A percentile compares a stretch with the other conserved stretches of the same genome.
These are phyloP conservation scores for Oppia nitens DNA, from an alignment of 1,140 invertebrate genomes.

Conservation along the genomic window DNA sequence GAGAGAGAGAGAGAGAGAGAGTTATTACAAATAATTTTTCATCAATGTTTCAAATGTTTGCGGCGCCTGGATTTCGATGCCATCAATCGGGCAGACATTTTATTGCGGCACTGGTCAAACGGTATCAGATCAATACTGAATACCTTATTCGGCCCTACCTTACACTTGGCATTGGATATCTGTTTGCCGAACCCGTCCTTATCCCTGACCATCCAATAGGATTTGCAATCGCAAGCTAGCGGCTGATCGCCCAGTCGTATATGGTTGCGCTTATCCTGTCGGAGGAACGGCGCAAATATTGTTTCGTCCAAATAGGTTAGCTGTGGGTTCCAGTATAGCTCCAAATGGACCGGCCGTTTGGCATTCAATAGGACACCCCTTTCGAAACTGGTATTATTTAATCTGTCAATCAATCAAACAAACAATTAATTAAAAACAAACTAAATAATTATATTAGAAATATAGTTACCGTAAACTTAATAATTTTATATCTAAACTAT, in stretches of 20 bases:
- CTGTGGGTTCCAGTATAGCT: conserved; percentile 11
- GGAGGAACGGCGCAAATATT: conserved; percentile 2
- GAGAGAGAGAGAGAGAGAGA: too few relatives aligned
- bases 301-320: conserved; percentile 8
- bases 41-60: too few relatives aligned
- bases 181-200: not conserved
- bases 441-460: too few relatives aligned
- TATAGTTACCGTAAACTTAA: too few relatives aligned
- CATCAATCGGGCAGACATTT: not conserved
- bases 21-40: too few relatives aligned
- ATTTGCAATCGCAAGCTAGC: conserved; percentile 3
- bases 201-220: conserved; percentile 5
- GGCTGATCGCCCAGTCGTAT: conserved; percentile 3
- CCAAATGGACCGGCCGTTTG: conserved; percentile 7
- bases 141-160: conserved; percentile 2
- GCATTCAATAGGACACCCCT: conserved; percentile 4
- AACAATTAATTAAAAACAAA: too few relatives aligned
- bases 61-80: too few relatives aligned
- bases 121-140: conserved; percentile 12
- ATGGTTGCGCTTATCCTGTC: not conserved
- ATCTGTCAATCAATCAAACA: too few relatives aligned
- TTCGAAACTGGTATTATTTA: conserved; percentile 11
- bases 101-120: conserved; percentile 8
- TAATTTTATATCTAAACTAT: too few relatives aligned
- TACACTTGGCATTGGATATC: conserved; percentile 2